Base-by-base conservation (phyloP, 2,888 invertebrate species). In the Belgica antarctica region DNA sequence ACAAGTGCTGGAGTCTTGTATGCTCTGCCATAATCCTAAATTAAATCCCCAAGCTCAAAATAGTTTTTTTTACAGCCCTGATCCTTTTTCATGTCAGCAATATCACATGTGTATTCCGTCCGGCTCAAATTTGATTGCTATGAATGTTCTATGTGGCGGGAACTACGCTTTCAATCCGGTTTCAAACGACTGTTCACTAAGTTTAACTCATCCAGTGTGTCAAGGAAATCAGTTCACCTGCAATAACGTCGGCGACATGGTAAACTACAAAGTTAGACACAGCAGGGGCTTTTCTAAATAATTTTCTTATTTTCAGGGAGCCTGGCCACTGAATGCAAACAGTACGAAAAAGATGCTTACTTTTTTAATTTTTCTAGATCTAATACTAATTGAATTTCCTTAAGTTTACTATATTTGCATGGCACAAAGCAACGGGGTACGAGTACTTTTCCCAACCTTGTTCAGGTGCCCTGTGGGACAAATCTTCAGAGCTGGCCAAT, bases 41-140 rank as follows among this genome's bases (percentile, higher is more conserved):
- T 34, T 34, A 34, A 12, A 34, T 63, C 46, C 12, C 5, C 31
- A 7, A 3, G 17, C n/a, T n/a, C n/a, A n/a, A n/a, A n/a, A n/a
- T n/a, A n/a, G n/a, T 24, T 46, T 41, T n/a, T n/a, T 41, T 41
- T 46, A 1, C 34, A 68, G 68, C 61, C 80, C 80, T 1, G 79
- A 80, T 76, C 79, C 80, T 1, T 80, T 80, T 36, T 79, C 79
- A 70, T 80, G 80, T 62, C 80, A 80, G 73, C 77, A 76, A 69
- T 80, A 80, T 71, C 80, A 80, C 63, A 78, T 79, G 77, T 80
- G 80, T 69, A 78, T 79, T 70, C 77, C 77, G 71, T 77, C 77
- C 27, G 76, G 75, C 28, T 74, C 76, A 10, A 77, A 71, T 12
- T 24, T 72, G 22, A 77, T 80, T 1, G 77, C 79, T 1, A 78